Base-by-base conservation (phyloP, 2,888 invertebrate genomes). In the Bedellia somnulentella region DNA sequence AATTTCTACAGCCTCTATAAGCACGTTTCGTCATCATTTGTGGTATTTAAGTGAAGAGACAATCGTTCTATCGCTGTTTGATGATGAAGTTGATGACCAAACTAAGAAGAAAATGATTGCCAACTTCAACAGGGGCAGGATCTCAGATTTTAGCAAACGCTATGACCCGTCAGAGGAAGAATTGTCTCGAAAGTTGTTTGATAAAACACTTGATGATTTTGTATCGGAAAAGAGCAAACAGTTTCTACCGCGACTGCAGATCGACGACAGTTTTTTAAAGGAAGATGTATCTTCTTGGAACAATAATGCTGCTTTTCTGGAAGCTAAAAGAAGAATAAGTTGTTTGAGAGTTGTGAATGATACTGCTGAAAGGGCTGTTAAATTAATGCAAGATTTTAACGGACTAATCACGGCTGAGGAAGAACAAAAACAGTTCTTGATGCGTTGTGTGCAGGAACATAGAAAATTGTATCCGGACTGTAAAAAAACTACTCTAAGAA, bases 361-460 rank as follows among this genome's bases (percentile, higher is more conserved):
- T n/a, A n/a, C n/a, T n/a, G n/a, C n/a, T n/a, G n/a, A n/a, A n/a
- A n/a, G n/a, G n/a, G n/a, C n/a, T n/a, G n/a, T n/a, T n/a, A n/a
- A n/a, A n/a, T n/a, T n/a, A n/a, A n/a, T n/a, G n/a, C 34, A 37
- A 38, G 37, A 39, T 27, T 43, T 40, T 35, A 28, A 40, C 31
- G 37, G 37, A 15, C 31, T 40, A 8, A 36, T 38, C 28, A 37
- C 37, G 18, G 41, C 32, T 14, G 13, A 40, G 6, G 37, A 40
- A n/a, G n/a, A n/a, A n/a, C n/a, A n/a, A n/a, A n/a, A n/a, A n/a
- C n/a, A n/a, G n/a, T n/a, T n/a, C n/a, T 37, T 38, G 12, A 10
- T 41, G 17, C 34, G 35, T 28, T 38, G 37, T 28, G 37, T 39
- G 1, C 36, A 32, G 23, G 30, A 32, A 16, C 23, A 27, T 16